phyloP scores from a whole-genome alignment of 2,113 vertebrate species.

The Lasiurus cinereus region DNA sequence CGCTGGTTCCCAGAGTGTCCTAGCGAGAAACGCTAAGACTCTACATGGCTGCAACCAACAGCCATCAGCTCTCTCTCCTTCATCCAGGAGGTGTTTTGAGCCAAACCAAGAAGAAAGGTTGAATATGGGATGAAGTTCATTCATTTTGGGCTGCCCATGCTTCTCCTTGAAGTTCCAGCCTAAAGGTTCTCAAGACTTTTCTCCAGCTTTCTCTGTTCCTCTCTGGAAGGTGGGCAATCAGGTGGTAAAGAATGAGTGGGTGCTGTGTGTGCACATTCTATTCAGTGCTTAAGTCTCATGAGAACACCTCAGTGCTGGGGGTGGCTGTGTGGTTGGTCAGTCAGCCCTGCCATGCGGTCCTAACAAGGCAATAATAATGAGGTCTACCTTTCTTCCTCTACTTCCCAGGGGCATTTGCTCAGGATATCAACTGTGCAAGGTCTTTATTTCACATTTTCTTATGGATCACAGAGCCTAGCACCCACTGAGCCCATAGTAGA shows the following conservation, averaged over 20 bases:
- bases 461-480: background rate
- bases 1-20: background rate
- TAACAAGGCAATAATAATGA: background rate
- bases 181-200: background rate
- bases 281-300: background rate
- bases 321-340: rapidly evolving
- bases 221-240: background rate
- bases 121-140: no score
- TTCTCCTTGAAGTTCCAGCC: background rate
- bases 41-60: background rate
- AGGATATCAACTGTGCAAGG: background rate
- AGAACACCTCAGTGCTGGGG: background rate
- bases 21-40: background rate
- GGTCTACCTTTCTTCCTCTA: background rate
- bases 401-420: background rate
- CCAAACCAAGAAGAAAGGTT: background rate
- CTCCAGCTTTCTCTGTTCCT: background rate
- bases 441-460: background rate
- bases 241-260: background rate
- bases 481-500: background rate
- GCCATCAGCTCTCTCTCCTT: background rate
- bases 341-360: background rate
- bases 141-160: background rate
- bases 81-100: background rate
- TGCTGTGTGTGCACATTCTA: background rate